Conservation (phyloP, 30 jellyfish, hydroid and myxozoan species). For the Turritopsis dohrnii region DNA sequence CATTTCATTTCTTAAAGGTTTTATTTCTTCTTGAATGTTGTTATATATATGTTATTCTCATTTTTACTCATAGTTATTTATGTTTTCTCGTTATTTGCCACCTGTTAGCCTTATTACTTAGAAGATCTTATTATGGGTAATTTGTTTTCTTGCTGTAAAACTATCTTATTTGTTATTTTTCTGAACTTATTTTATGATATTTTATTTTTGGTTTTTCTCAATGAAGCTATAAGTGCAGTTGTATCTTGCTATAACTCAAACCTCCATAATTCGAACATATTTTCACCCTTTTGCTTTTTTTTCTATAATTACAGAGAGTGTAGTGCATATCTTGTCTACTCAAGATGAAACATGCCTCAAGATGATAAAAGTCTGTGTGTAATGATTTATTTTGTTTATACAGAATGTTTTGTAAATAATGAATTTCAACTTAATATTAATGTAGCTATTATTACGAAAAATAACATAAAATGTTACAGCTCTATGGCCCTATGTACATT, state of each 20-base stretch:
- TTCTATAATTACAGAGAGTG: not conserved
- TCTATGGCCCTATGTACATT: not conserved
- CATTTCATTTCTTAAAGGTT: not conserved
- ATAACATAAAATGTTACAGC: not conserved
- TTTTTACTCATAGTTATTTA: not conserved
- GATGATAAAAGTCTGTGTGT: not conserved
- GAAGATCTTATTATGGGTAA: not conserved
- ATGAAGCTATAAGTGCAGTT: too few species aligned
- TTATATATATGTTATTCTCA: not conserved
- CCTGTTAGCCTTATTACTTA: not conserved
- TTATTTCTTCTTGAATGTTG: not conserved
- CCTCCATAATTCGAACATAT: too few species aligned
- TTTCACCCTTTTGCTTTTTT: not conserved
- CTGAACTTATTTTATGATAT: too few species aligned
- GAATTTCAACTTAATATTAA: not conserved
- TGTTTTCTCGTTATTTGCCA: not conserved
- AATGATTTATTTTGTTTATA: not conserved
- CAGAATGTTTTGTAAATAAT: not conserved
- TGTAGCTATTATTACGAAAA: not conserved
- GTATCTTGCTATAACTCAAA: too few species aligned
- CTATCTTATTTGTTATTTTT: too few species aligned
- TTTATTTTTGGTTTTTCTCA: too few species aligned
- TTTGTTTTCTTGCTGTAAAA: not conserved
- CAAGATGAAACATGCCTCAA: not conserved
- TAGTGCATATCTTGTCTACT: not conserved